Conservation (phyloP, 2,797 vertebrate species). For the Sebastes cheni region DNA sequence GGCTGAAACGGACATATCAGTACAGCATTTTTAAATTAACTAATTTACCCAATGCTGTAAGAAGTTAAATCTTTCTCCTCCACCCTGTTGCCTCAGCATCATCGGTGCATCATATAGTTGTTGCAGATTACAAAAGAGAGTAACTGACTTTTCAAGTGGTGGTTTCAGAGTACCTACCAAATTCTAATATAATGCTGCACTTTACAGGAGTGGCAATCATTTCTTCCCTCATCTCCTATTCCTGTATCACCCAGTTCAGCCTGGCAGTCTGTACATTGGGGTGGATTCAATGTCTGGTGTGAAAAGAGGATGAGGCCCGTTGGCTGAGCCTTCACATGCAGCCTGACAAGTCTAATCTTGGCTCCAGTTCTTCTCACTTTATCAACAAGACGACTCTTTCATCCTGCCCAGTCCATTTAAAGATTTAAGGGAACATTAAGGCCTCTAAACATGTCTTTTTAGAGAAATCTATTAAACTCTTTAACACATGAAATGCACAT, state of each 20-base stretch:
- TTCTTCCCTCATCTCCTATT: constrained; percentile 32
- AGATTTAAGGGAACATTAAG: constrained; percentile 35
- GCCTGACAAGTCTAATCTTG: constrained; percentile 54
- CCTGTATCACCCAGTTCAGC: constrained; percentile 21
- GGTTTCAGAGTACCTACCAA: constrained; percentile 5
- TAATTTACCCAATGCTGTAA: background rate
- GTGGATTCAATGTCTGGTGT: constrained; percentile 31
- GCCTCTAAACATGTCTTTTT: constrained; percentile 34
- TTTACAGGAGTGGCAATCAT: constrained; percentile 24
- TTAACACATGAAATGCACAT: background rate
- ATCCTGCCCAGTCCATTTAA: constrained; percentile 33
- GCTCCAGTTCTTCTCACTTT: constrained; percentile 31
- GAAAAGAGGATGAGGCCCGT: constrained; percentile 51
- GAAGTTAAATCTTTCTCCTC: background rate
- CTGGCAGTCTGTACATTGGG: constrained; percentile 24
- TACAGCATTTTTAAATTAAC: constrained; percentile 9
- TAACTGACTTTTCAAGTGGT: background rate
- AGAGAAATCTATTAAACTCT: background rate
- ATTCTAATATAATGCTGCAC: constrained; percentile 24
- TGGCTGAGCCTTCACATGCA: constrained; percentile 48
- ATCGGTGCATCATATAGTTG: background rate
- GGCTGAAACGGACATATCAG: constrained; percentile 14
- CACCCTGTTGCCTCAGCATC: background rate
- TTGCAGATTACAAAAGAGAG: constrained; percentile 16
- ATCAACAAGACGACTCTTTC: constrained; percentile 42